Conservation (phyloP, 2,888 invertebrate genomes). For the Pseudococcus longispinus region DNA sequence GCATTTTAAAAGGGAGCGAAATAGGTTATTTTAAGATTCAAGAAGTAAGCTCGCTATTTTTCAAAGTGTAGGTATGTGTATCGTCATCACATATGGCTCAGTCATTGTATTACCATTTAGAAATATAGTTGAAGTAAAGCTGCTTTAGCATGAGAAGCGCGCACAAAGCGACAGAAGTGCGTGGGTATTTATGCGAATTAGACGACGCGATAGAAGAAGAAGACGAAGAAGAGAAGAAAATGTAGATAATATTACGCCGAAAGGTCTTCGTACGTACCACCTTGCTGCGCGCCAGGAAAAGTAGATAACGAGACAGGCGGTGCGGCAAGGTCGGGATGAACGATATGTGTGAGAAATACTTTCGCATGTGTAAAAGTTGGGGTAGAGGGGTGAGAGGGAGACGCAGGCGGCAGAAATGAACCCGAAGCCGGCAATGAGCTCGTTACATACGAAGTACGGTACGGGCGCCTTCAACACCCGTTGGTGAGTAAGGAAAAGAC, state of each 20-base stretch:
- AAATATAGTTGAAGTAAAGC: slow-evolving; percentile 46
- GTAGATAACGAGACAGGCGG: slow-evolving; percentile 21
- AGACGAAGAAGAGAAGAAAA: slow-evolving; percentile 51
- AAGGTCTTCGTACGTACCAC: slow-evolving; percentile 36
- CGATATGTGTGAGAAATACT: slow-evolving; percentile 47
- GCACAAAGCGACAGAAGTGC: slow-evolving; percentile 34
- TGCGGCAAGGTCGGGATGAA: neutral
- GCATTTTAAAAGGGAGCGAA: neutral
- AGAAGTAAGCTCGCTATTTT: slow-evolving; percentile 55
- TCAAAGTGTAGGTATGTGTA: slow-evolving; percentile 50
- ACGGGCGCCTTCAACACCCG: slow-evolving; percentile 29
- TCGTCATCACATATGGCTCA: slow-evolving; percentile 55
- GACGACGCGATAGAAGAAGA: slow-evolving; percentile 31
- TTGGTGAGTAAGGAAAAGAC: slow-evolving; percentile 55
- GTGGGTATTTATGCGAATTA: slow-evolving; percentile 55
- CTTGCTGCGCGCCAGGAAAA: slow-evolving; percentile 17
- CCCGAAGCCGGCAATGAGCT: slow-evolving; percentile 38
- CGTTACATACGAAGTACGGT: neutral
- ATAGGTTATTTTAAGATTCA: slow-evolving; percentile 54
- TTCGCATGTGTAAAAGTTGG: slow-evolving; percentile 30
- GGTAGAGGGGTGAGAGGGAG: neutral
- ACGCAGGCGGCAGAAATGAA: slow-evolving; percentile 25
- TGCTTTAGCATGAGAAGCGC: slow-evolving; percentile 40
- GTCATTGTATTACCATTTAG: slow-evolving; percentile 56
- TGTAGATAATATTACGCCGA: slow-evolving; percentile 48